These are phyloP conservation scores for Amyelois transitella DNA, from an alignment of 1,140 invertebrate genomes.

Conservation along the genomic window DNA sequence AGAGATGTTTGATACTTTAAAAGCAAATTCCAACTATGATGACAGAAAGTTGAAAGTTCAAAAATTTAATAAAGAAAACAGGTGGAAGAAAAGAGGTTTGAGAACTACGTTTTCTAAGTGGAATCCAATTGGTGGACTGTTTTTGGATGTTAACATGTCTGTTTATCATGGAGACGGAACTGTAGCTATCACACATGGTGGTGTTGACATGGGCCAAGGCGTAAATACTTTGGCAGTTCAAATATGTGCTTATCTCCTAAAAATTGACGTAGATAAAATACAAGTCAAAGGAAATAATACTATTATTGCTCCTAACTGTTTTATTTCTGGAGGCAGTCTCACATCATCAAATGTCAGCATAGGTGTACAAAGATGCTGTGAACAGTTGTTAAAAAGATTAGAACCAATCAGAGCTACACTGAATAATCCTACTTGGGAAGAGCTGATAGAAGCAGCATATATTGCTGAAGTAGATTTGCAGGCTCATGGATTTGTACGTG, in stretches of 20 bases:
- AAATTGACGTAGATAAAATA: constrained; percentile 80
- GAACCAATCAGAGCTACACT: constrained; percentile 76
- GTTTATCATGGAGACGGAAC: constrained; percentile 85
- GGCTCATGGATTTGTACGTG: constrained; percentile 21
- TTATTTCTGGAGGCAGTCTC: constrained; percentile 77
- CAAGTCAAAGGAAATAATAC: constrained; percentile 79
- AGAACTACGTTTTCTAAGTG: constrained; percentile 79
- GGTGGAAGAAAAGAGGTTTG: constrained; percentile 87
- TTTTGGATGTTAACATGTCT: constrained; percentile 78
- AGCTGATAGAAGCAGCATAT: constrained; percentile 75
- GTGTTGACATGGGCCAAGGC: constrained; percentile 90
- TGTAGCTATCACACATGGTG: constrained; percentile 82
- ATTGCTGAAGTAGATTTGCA: constrained; percentile 75
- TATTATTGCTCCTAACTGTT: constrained; percentile 76
- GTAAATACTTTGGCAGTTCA: constrained; percentile 84
- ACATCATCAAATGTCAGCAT: constrained; percentile 28
- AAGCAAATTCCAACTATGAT: constrained; percentile 76
- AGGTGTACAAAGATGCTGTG: constrained; percentile 30
- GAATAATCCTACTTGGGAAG: constrained; percentile 77
- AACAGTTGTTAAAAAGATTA: constrained; percentile 73
- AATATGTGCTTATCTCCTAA: constrained; percentile 80
- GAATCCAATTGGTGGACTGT: constrained; percentile 67
- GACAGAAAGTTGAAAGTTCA: constrained; percentile 74
- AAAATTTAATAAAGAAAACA: constrained; percentile 80
- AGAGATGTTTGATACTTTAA: constrained; percentile 51